Evolutionary conservation across 2,113 vertebrate genomes (phyloP).

Genomic region (Neofelis nebulosa): DNA sequence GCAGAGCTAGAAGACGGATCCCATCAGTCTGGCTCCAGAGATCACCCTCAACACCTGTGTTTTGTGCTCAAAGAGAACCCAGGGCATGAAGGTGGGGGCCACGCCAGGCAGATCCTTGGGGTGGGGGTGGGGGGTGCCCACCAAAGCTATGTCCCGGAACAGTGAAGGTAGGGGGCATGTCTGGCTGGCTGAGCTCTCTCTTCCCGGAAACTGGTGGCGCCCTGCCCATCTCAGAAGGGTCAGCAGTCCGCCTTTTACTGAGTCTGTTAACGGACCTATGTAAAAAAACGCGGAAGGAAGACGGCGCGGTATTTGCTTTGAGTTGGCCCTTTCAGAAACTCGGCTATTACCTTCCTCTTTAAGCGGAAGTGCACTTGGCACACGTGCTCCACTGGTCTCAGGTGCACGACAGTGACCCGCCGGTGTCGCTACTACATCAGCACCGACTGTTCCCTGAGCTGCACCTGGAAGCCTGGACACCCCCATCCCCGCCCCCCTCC

Average conservation of each 20-base stretch:
- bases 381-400: neutral
- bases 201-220: neutral
- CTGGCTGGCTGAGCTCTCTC: neutral
- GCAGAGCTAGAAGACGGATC: neutral
- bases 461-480: no score
- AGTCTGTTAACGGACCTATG: neutral
- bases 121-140: no score
- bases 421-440: no score
- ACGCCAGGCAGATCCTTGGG: no score
- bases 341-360: neutral
- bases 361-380: neutral
- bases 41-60: neutral
- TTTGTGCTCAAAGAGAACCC: neutral
- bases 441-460: no score
- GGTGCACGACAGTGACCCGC: neutral
- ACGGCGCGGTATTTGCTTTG: rapidly evolving
- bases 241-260: neutral
- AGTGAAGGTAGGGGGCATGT: no score
- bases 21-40: neutral
- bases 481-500: no score
- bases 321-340: neutral
- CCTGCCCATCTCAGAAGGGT: neutral
- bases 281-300: neutral
- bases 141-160: no score
- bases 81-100: neutral